phyloP scores from a whole-genome alignment of 2,797 vertebrate species.

The Pogonophryne albipinna region DNA sequence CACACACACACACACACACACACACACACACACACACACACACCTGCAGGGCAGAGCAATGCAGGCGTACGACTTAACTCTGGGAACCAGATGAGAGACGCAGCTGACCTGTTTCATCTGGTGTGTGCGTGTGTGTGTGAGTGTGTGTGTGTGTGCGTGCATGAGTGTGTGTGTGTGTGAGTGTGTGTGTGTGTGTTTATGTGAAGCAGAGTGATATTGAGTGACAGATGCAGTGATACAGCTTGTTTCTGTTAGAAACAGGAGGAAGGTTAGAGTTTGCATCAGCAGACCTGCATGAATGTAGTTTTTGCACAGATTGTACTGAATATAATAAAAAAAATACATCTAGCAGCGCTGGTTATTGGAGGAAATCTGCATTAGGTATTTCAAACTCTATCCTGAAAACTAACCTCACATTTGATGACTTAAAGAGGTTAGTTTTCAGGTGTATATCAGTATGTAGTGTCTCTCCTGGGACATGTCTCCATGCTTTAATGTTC shows the following conservation, averaged over 20 bases:
- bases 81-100: conserved; percentile 68
- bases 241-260: conserved; percentile 41
- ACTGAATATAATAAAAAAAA: background rate
- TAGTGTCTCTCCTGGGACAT: no score
- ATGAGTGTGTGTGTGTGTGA: conserved; percentile 18
- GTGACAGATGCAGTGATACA: conserved; percentile 47
- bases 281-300: background rate
- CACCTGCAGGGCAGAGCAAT: conserved; percentile 65
- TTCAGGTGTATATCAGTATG: no score
- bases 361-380: background rate
- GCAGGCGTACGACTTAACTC: conserved; percentile 52
- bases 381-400: background rate
- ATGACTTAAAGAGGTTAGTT: no score
- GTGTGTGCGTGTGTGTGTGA: conserved; percentile 20
- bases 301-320: background rate
- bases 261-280: background rate
- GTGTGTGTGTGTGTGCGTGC: conserved; percentile 37
- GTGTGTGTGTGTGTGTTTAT: background rate
- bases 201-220: conserved; percentile 39
- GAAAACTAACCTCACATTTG: no score
- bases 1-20: conserved; percentile 32
- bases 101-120: conserved; percentile 67
- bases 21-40: conserved; percentile 35
- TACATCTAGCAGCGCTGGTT: background rate
- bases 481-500: no score